A percentile compares a stretch with the other conserved stretches of the same genome.
phyloP scores from a whole-genome alignment of 2,888 invertebrate genomes.

The Volucella inflata region DNA sequence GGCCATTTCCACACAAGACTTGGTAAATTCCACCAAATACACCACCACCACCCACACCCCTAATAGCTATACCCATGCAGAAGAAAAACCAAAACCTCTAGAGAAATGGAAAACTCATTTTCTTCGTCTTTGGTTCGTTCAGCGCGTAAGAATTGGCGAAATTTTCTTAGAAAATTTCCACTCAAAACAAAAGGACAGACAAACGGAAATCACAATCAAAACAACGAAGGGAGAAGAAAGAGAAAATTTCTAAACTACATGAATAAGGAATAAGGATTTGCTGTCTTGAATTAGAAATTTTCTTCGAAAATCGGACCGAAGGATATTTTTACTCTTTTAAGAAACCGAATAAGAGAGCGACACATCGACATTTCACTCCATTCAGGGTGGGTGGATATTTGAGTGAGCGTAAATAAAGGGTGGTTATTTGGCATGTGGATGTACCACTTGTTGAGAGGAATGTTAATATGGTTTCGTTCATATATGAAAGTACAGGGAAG shows the following conservation, averaged over 20 bases:
- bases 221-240: neutral
- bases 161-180: slow-evolving; percentile 52
- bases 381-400: neutral
- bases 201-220: neutral
- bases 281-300: neutral
- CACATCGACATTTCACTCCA: neutral
- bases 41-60: too few relatives aligned
- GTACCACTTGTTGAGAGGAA: slow-evolving; percentile 52
- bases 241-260: neutral
- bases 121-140: neutral
- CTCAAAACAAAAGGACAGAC: slow-evolving; percentile 24
- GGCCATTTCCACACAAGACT: slow-evolving; percentile 29
- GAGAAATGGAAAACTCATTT: slow-evolving; percentile 17
- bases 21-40: slow-evolving; percentile 43
- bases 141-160: neutral
- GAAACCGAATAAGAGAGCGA: neutral
- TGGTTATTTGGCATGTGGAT: neutral
- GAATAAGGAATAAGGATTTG: neutral
- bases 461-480: neutral
- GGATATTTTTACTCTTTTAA: neutral
- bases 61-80: neutral
- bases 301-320: neutral
- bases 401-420: slow-evolving; percentile 20
- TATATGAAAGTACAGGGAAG: neutral
- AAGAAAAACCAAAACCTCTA: neutral